Evolutionary conservation across 2,797 vertebrate genomes (phyloP).

Genomic region (Staurois parvus): DNA sequence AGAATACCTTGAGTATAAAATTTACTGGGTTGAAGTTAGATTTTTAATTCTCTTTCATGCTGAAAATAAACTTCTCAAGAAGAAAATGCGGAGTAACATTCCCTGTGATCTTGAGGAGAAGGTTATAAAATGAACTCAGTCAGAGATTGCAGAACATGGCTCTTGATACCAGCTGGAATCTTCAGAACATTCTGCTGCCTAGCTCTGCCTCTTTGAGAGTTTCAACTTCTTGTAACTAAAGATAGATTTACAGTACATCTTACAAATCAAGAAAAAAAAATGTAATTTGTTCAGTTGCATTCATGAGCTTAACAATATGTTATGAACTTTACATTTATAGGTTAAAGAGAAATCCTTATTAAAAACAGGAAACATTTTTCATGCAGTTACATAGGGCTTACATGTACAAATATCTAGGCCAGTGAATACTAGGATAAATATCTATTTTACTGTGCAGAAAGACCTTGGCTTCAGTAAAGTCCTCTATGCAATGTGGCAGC

Average conservation of each 20-base stretch:
- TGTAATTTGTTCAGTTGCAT: no score
- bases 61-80: background rate
- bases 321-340: no score
- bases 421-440: no score
- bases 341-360: no score
- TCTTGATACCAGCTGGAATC: constrained; percentile 1
- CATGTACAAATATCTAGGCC: no score
- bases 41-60: background rate
- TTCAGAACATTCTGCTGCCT: background rate
- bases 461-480: no score
- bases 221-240: constrained; percentile 26
- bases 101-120: background rate
- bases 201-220: background rate
- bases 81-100: background rate
- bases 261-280: no score
- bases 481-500: no score
- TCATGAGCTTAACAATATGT: no score
- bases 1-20: background rate
- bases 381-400: no score
- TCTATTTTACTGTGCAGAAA: no score
- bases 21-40: background rate
- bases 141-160: background rate
- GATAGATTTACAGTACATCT: constrained; percentile 13
- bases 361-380: no score
- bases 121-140: background rate